phyloP scores from a whole-genome alignment of 1,140 invertebrate species.

The Habropoda laboriosa region DNA sequence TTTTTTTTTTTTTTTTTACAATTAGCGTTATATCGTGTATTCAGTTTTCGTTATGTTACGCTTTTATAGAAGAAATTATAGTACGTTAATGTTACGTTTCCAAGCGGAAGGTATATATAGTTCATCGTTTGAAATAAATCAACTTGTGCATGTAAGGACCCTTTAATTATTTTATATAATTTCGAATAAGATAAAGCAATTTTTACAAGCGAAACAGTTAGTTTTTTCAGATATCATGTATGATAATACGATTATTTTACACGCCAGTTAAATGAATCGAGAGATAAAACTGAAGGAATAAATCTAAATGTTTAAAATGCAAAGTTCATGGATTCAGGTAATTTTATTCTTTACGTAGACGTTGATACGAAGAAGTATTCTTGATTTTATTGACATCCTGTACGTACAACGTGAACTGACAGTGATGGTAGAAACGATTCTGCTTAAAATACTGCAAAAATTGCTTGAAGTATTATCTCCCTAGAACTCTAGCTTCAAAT shows the following conservation, averaged over 20 bases:
- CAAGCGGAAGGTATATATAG: too few species aligned
- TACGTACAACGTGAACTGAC: not conserved
- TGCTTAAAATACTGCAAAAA: not conserved
- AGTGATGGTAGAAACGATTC: not conserved
- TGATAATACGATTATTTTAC: not conserved
- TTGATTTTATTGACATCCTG: constrained; percentile 15
- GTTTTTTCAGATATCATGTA: too few species aligned
- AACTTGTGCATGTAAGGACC: too few species aligned
- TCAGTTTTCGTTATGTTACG: not conserved
- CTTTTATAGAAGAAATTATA: not conserved
- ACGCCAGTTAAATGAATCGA: not conserved
- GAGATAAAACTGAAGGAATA: not conserved
- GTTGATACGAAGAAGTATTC: not conserved
- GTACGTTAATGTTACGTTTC: too few species aligned
- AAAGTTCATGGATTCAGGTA: not conserved
- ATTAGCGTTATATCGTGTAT: too few species aligned
- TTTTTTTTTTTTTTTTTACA: not conserved
- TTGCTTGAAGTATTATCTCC: too few species aligned
- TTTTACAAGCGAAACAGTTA: too few species aligned
- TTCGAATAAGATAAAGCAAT: too few species aligned
- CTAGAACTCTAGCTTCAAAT: too few species aligned
- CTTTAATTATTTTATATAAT: too few species aligned
- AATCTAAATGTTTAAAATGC: not conserved
- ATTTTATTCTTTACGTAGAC: too few species aligned
- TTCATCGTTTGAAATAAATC: too few species aligned